Conservation (phyloP, 2,888 invertebrate genomes). For the Synanthedon formicaeformis region DNA sequence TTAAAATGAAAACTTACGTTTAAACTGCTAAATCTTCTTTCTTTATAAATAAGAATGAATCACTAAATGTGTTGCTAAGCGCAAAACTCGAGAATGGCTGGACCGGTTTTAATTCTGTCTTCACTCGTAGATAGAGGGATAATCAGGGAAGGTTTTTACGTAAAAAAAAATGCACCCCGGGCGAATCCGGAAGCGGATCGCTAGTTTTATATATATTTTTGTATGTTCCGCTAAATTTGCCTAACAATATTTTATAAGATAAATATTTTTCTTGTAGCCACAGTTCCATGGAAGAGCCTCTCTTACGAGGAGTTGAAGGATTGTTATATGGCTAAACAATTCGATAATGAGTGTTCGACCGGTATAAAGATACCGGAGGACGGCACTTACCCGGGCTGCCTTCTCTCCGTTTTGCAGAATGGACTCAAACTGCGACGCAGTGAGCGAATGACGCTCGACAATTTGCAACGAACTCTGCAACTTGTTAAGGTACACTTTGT, state of each 20-base stretch:
- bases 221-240: too few relatives aligned
- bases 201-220: too few relatives aligned
- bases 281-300: conserved; percentile 45
- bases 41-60: too few relatives aligned
- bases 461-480: conserved; percentile 19
- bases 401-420: conserved; percentile 38
- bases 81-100: too few relatives aligned
- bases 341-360: conserved; percentile 23
- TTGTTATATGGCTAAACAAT: conserved; percentile 26
- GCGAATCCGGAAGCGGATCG: too few relatives aligned
- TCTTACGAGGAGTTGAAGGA: conserved; percentile 45
- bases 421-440: conserved; percentile 34
- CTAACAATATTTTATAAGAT: neutral
- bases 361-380: conserved; percentile 40
- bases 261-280: conserved; percentile 22
- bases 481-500: conserved; percentile 38
- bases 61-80: too few relatives aligned
- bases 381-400: conserved; percentile 50
- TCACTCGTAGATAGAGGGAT: too few relatives aligned
- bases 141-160: too few relatives aligned
- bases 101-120: too few relatives aligned
- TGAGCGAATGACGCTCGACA: conserved; percentile 28
- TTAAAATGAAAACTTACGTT: too few relatives aligned
- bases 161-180: too few relatives aligned
- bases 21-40: too few relatives aligned